These are phyloP conservation scores for Phasia obesa DNA, from an alignment of 2,888 invertebrate genomes.

Conservation along the genomic window DNA sequence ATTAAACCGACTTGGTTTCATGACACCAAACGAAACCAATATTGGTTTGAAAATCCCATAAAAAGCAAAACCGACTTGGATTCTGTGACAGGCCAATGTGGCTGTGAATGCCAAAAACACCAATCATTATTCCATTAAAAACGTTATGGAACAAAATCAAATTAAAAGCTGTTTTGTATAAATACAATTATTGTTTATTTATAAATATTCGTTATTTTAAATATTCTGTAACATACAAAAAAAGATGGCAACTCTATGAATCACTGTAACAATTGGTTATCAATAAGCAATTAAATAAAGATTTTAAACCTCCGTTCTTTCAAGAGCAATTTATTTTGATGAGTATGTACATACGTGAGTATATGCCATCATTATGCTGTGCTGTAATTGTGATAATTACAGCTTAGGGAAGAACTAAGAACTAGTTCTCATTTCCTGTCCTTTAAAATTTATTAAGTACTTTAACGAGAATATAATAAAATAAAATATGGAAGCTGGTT, in stretches of 20 bases:
- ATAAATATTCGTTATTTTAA: background rate
- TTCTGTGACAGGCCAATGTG: too few species aligned
- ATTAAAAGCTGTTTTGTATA: too few species aligned
- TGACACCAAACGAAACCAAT: too few species aligned
- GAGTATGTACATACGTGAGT: constrained; percentile 34
- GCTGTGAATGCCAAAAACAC: too few species aligned
- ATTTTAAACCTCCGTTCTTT: constrained; percentile 7
- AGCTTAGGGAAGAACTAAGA: background rate
- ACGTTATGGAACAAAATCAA: too few species aligned
- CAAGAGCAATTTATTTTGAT: constrained; percentile 14
- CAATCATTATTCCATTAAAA: too few species aligned
- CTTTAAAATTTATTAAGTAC: background rate
- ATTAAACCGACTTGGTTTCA: too few species aligned
- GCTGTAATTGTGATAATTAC: constrained; percentile 46
- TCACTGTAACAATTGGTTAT: background rate
- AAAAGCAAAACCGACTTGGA: too few species aligned
- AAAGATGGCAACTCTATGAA: background rate
- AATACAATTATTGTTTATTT: background rate
- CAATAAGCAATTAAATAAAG: constrained; percentile 25
- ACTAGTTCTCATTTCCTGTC: constrained; percentile 37
- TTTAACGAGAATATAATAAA: constrained; percentile 24
- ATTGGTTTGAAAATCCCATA: too few species aligned
- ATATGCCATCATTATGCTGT: constrained; percentile 29
- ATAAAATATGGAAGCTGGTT: background rate
- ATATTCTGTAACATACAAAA: background rate